Evolutionary conservation across 1,140 invertebrate species (phyloP).

Genomic region (Acromyrmex heyeri): DNA sequence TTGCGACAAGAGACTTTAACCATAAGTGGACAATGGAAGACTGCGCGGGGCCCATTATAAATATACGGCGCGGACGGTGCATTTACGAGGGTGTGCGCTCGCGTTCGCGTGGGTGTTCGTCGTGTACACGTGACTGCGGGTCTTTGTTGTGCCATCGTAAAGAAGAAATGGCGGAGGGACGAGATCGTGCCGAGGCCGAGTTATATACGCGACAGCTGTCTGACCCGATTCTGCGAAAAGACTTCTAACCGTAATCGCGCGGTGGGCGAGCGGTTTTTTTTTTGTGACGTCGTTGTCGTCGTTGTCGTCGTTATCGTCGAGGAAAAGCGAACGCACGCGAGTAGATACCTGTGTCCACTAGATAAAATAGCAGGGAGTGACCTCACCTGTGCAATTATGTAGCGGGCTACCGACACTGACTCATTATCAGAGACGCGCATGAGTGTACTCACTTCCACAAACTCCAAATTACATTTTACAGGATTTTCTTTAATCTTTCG

Average conservation of each 20-base stretch:
- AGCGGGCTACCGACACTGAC: slow-evolving; percentile 41
- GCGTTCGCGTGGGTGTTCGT: slow-evolving; percentile 54
- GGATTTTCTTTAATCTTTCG: slow-evolving; percentile 26
- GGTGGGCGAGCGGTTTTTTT: slow-evolving; percentile 62
- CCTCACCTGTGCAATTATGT: slow-evolving; percentile 62
- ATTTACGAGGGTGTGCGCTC: slow-evolving; percentile 59
- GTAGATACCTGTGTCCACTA: background rate
- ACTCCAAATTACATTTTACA: slow-evolving; percentile 15
- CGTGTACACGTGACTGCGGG: slow-evolving; percentile 28
- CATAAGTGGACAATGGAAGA: slow-evolving; percentile 75
- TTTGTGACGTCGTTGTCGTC: background rate
- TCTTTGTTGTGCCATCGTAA: slow-evolving; percentile 54
- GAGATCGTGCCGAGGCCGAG: slow-evolving; percentile 18
- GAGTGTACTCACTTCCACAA: slow-evolving; percentile 21
- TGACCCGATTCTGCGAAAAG: slow-evolving; percentile 72
- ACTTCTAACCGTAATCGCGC: slow-evolving; percentile 67
- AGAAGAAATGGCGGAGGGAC: slow-evolving; percentile 50
- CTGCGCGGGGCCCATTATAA: slow-evolving; percentile 63
- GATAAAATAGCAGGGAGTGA: slow-evolving; percentile 41
- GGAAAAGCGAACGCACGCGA: background rate
- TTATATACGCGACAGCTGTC: slow-evolving; percentile 68
- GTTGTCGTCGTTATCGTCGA: background rate
- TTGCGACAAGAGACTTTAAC: slow-evolving; percentile 47
- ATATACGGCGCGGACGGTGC: slow-evolving; percentile 32
- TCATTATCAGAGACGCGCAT: slow-evolving; percentile 68